Percentiles rank a stretch among this genome's conserved stretches.
Conservation (phyloP, 2,113 vertebrate species). For the Zeus faber region DNA sequence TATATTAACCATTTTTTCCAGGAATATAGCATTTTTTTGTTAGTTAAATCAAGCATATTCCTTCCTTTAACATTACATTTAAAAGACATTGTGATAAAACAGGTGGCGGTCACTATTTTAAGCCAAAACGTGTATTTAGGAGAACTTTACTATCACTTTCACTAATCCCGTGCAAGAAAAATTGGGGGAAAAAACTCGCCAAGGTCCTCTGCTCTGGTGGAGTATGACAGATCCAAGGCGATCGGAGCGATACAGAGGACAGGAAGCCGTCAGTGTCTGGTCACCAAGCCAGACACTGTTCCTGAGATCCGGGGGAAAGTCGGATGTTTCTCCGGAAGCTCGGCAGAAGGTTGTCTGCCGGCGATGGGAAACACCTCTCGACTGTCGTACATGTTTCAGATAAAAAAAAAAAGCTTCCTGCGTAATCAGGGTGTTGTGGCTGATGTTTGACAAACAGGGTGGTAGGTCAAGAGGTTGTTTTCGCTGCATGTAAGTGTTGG, state of each 20-base stretch:
- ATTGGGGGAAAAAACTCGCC: not conserved
- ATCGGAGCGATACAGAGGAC: conserved; percentile 17
- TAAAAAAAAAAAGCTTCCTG: conserved; percentile 41
- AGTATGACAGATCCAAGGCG: conserved; percentile 5
- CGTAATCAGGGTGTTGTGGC: conserved; percentile 71
- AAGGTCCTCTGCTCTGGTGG: not conserved
- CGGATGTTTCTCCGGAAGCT: conserved; percentile 65
- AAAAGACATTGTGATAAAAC: too few relatives aligned
- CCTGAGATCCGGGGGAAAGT: conserved; percentile 52
- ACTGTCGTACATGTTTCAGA: conserved; percentile 47
- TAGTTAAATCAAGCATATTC: too few relatives aligned
- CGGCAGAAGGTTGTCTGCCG: conserved; percentile 72
- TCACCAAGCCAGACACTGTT: conserved; percentile 72
- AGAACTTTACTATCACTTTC: not conserved
- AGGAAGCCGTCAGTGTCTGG: conserved; percentile 51
- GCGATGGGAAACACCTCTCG: conserved; percentile 61
- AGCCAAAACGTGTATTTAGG: too few relatives aligned
- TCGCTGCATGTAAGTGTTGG: not conserved
- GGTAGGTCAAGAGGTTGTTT: conserved; percentile 58
- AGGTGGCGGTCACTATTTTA: too few relatives aligned
- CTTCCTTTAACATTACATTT: too few relatives aligned
- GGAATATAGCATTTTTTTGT: too few relatives aligned
- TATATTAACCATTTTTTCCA: not conserved
- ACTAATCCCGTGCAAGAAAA: not conserved
- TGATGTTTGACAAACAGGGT: conserved; percentile 64